A percentile compares a stretch with the other conserved stretches of the same genome.
Evolutionary conservation across 2,113 vertebrate species (phyloP).

Genomic region (Delphinus delphis): DNA sequence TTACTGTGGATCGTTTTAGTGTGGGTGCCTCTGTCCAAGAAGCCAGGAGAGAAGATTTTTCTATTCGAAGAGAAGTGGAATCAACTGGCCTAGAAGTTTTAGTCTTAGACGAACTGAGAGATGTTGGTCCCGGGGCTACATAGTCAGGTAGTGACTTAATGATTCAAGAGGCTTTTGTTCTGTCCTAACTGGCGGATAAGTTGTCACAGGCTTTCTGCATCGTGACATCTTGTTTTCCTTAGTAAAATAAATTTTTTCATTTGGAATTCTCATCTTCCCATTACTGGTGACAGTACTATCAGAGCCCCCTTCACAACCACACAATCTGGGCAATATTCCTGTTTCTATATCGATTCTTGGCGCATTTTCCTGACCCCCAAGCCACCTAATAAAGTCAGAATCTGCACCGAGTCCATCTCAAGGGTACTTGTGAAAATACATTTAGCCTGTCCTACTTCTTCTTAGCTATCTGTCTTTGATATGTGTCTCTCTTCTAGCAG

Average conservation of each 20-base stretch:
- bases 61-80: not conserved
- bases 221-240: conserved; percentile 39
- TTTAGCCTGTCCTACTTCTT: conserved; percentile 39
- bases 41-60: conserved; percentile 24
- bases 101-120: not conserved
- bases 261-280: conserved; percentile 1
- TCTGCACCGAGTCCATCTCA: not conserved
- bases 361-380: conserved; percentile 7
- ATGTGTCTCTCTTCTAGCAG: not conserved
- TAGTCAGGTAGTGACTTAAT: not conserved
- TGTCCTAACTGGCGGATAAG: not conserved
- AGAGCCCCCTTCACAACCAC: not conserved
- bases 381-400: not conserved
- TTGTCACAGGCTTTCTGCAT: conserved; percentile 29
- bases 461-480: conserved; percentile 51
- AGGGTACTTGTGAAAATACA: conserved; percentile 14
- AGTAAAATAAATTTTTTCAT: conserved; percentile 40
- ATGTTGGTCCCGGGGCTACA: accelerated
- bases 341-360: not conserved
- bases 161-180: not conserved
- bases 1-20: not conserved
- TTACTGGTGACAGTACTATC: conserved; percentile 35
- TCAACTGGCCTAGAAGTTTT: not conserved
- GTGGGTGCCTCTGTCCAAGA: not conserved
- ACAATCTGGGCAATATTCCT: accelerated